Base-by-base conservation (phyloP, 2,797 vertebrate species). In the Cossypha caffra region DNA sequence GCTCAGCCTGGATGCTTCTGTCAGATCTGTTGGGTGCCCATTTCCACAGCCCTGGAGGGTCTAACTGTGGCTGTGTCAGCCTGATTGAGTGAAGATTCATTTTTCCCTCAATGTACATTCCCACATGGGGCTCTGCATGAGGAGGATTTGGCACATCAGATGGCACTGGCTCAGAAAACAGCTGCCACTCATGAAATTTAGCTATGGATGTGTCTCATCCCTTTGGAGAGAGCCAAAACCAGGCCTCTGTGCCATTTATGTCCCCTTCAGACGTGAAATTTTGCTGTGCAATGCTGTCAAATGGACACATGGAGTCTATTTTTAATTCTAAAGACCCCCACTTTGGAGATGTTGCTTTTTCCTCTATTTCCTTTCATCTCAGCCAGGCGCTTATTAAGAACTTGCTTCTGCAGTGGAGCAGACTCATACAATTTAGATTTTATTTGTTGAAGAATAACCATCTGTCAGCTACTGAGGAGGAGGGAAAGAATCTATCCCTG, bases 401-500 rank as follows among this genome's bases (percentile, higher is more conserved):
- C 76, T 91, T 72, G 42, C 66, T 95, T 88, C 91, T 94, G 90
- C 63, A 94, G 79, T 4, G 13, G 50, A 64, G 29, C 61, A 88
- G 78, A 47, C 66, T 91, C 5, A 2, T 64, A 94, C 91, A 86
- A 93, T 93, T 90, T 95, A 79, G 78, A 91, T 96, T 94, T 95
- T 94, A 96, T 96, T 95, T 88, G 85, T 35, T 84, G 85, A 94
- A 86, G 85, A 96, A 91, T 93, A 95, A 94, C 96, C 96, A 96
- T 95, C 91, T 96, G 96, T 94, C 93, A 95, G 71, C 95, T 96
- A 95, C 95, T 64, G 91, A 81, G 82, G 94, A 91, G 85, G 52
- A 94, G 63, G 85, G 86, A 93, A 88, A 78, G 57, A 88, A 91
- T 81, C 73, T 81, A 63, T 91, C 96, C 91, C 95, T 33, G 47